Evolutionary conservation across 2,888 invertebrate species (phyloP).

Genomic region (Torymus tubicola): DNA sequence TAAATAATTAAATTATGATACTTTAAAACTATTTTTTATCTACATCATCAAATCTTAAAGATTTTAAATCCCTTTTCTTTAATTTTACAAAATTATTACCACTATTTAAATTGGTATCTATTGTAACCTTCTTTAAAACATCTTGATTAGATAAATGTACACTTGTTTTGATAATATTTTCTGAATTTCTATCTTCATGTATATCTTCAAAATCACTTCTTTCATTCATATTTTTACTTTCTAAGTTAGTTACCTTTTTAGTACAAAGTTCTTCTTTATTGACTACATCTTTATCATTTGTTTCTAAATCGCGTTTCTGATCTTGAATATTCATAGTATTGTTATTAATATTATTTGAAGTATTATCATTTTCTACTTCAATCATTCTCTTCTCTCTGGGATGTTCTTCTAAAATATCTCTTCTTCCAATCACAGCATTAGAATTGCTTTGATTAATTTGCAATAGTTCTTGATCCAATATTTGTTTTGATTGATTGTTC

Average conservation of each 20-base stretch:
- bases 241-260: conserved; percentile 39
- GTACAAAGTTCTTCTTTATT: conserved; percentile 26
- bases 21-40: conserved; percentile 53
- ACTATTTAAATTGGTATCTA: conserved; percentile 59
- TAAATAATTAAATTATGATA: conserved; percentile 14
- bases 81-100: conserved; percentile 62
- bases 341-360: conserved; percentile 5
- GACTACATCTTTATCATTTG: conserved; percentile 14
- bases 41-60: conserved; percentile 59
- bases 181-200: conserved; percentile 7
- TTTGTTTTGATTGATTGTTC: conserved; percentile 67
- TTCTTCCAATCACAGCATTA: conserved; percentile 57
- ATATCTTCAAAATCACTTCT: conserved; percentile 17
- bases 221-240: background rate
- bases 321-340: background rate
- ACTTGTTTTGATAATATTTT: conserved; percentile 65
- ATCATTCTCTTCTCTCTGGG: conserved; percentile 67
- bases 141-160: conserved; percentile 66
- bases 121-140: conserved; percentile 63
- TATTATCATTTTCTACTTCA: conserved; percentile 6
- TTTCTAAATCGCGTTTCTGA: background rate
- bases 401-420: conserved; percentile 68
- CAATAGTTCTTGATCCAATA: conserved; percentile 37
- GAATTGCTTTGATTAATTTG: conserved; percentile 56
- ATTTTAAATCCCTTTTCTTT: conserved; percentile 70